Conservation (phyloP, 2,888 invertebrate species). For the Drosophila greeni region DNA sequence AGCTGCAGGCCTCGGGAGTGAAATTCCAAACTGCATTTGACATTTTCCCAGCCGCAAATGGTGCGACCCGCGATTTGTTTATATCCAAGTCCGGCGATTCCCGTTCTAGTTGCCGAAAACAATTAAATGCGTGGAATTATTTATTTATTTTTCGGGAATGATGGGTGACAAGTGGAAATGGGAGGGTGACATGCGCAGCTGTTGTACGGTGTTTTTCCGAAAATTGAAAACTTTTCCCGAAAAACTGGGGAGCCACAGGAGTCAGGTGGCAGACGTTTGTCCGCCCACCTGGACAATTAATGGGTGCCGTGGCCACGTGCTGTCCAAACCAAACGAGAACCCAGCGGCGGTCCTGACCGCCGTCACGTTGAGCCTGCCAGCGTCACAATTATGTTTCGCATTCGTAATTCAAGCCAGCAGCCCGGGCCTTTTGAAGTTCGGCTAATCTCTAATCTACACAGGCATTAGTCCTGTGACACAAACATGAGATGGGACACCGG, state of each 20-base stretch:
- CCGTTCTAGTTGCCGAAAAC: constrained; percentile 22
- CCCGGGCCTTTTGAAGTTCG: constrained; percentile 51
- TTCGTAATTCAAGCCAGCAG: constrained; percentile 50
- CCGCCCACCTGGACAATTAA: constrained; percentile 57
- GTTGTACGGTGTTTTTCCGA: constrained; percentile 25
- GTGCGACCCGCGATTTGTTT: constrained; percentile 38
- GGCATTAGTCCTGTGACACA: constrained; percentile 61
- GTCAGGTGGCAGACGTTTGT: background rate
- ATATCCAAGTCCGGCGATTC: constrained; percentile 36
- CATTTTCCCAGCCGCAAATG: constrained; percentile 23
- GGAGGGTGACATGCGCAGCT: constrained; percentile 30
- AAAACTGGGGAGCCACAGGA: constrained; percentile 21
- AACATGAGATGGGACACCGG: constrained; percentile 39
- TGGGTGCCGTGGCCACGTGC: constrained; percentile 40
- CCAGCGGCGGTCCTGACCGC: constrained; percentile 39
- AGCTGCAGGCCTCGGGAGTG: constrained; percentile 25
- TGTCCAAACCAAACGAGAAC: constrained; percentile 15
- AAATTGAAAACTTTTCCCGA: constrained; percentile 39
- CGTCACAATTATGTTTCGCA: constrained; percentile 51
- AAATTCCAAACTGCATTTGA: constrained; percentile 31
- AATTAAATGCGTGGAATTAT: constrained; percentile 49
- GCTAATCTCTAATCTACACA: constrained; percentile 69
- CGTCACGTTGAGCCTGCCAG: constrained; percentile 45
- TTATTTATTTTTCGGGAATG: constrained; percentile 43
- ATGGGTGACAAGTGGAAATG: constrained; percentile 1